phyloP scores from a whole-genome alignment of 35 echinoderm and acorn worm species.

The Amphiura filiformis region DNA sequence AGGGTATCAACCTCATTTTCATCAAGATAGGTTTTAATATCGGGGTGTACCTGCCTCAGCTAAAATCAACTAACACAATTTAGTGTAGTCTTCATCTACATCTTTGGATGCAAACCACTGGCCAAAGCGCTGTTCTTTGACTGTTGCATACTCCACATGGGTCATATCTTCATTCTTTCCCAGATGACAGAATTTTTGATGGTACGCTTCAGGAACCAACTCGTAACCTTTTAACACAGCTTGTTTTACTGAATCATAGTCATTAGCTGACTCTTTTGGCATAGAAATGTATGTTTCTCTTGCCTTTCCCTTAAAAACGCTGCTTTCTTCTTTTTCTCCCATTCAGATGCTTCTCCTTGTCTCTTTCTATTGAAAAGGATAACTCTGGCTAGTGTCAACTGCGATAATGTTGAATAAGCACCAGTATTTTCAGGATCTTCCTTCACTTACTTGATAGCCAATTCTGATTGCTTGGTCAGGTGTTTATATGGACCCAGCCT shows the following conservation, averaged over 20 bases:
- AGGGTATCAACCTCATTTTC: background rate
- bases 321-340: no score
- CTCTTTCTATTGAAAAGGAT: no score
- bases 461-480: no score
- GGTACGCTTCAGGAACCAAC: background rate
- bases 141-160: background rate
- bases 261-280: background rate
- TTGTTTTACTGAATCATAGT: background rate
- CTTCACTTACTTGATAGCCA: no score
- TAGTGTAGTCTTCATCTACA: background rate
- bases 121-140: background rate
- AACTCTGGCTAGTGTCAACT: no score
- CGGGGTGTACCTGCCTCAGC: background rate
- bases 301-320: background rate
- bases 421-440: no score
- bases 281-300: background rate
- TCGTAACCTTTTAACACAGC: background rate
- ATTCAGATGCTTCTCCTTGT: no score
- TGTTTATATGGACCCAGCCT: no score
- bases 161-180: background rate
- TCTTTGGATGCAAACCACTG: background rate
- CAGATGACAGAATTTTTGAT: background rate
- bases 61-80: background rate
- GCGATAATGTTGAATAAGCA: no score
- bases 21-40: background rate